Conservation (phyloP, 2,888 invertebrate species). For the Pachycephus smyrnensis region DNA sequence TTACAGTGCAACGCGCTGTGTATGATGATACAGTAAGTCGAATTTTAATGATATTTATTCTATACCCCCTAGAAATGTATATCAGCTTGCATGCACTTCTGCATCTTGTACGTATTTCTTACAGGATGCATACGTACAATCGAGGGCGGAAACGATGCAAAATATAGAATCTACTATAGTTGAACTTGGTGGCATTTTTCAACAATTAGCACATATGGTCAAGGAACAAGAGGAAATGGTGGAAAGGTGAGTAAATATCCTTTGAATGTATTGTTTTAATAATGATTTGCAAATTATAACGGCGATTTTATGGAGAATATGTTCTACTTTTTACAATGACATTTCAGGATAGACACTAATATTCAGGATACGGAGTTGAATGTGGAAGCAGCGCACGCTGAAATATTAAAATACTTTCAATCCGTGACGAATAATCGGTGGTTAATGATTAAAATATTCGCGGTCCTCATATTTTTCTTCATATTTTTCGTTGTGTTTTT, state of each 20-base stretch:
- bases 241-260: conserved; percentile 71
- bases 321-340: conserved; percentile 10
- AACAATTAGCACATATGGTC: conserved; percentile 96
- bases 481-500: conserved; percentile 98
- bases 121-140: conserved; percentile 87
- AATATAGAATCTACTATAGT: conserved; percentile 99
- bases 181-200: conserved; percentile 98
- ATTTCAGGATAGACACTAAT: conserved; percentile 91
- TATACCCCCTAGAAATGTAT: neutral
- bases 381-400: conserved; percentile 97
- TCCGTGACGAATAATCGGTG: conserved; percentile 97
- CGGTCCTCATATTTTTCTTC: conserved; percentile 97
- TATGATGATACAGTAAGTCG: conserved; percentile 59
- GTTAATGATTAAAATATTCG: conserved; percentile 99
- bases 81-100: neutral
- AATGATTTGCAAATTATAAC: neutral
- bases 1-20: conserved; percentile 63
- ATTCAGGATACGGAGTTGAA: conserved; percentile 95
- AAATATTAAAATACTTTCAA: conserved; percentile 98
- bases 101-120: conserved; percentile 15
- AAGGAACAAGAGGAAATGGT: conserved; percentile 99
- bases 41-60: neutral
- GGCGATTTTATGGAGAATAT: neutral
- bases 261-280: neutral
- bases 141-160: conserved; percentile 98